Evolutionary conservation across 30 jellyfish, hydroid and myxozoan species (phyloP).

Genomic region (Aurelia coerulea): DNA sequence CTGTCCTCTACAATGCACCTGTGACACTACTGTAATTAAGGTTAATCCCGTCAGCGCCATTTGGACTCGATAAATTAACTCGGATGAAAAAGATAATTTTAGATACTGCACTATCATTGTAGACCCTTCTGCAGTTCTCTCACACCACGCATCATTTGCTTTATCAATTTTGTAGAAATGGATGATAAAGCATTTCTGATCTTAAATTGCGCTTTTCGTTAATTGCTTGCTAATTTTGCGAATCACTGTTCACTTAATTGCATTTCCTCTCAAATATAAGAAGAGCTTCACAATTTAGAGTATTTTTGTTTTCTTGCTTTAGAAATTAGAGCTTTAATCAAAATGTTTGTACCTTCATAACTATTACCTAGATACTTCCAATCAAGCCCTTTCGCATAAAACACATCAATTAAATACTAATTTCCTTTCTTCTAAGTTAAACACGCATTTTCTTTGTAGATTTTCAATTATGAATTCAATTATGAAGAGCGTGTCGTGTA

Average conservation of each 20-base stretch:
- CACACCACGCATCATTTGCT: too few relatives aligned
- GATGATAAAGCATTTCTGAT: not conserved
- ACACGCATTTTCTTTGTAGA: not conserved
- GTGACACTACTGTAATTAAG: too few relatives aligned
- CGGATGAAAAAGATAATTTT: too few relatives aligned
- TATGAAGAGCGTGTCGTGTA: too few relatives aligned
- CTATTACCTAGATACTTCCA: slow-evolving; percentile 1
- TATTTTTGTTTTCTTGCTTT: not conserved
- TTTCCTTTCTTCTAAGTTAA: not conserved
- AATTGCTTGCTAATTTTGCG: not conserved
- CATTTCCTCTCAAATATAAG: too few relatives aligned
- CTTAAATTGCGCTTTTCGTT: slow-evolving; percentile 3
- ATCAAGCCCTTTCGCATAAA: not conserved
- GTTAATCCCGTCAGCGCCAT: too few relatives aligned
- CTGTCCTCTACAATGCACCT: too few relatives aligned
- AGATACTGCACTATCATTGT: too few relatives aligned
- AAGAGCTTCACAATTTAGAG: not conserved
- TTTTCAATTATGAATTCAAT: not conserved
- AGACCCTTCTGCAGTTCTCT: too few relatives aligned
- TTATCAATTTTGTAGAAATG: too few relatives aligned
- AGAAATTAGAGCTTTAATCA: not conserved
- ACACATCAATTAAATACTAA: not conserved
- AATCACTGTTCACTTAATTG: too few relatives aligned
- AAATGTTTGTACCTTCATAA: not conserved
- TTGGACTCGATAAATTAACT: too few relatives aligned